A percentile compares a stretch with the other conserved stretches of the same genome.
Evolutionary conservation across 2,888 invertebrate species (phyloP).

Genomic region (Rapana venosa): DNA sequence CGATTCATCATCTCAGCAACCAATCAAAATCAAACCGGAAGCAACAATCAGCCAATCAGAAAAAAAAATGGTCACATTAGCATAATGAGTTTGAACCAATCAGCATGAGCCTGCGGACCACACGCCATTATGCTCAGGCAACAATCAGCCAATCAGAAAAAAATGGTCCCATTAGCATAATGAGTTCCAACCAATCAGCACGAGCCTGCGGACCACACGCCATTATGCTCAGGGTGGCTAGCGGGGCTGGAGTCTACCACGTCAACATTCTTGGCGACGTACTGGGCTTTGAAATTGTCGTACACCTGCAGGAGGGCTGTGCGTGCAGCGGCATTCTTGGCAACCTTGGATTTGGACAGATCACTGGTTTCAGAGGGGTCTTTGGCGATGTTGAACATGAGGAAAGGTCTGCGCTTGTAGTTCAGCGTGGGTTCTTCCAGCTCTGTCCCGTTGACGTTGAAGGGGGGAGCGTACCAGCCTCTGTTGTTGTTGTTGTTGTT

Average conservation of each 20-base stretch:
- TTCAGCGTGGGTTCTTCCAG: not conserved
- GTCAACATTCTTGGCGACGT: not conserved
- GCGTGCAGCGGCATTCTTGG: not conserved
- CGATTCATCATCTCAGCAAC: no score
- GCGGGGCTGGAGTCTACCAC: not conserved
- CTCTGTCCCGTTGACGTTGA: not conserved
- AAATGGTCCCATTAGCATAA: no score
- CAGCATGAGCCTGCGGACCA: not conserved
- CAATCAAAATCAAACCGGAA: no score
- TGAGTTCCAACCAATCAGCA: not conserved
- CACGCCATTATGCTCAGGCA: not conserved
- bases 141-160: no score
- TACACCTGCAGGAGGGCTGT: not conserved
- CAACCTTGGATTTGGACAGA: slow-evolving; percentile 1
- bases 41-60: no score
- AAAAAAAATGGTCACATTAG: no score
- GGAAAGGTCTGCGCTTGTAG: not conserved
- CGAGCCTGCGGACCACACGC: not conserved
- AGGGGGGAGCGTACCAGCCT: slow-evolving; percentile 3
- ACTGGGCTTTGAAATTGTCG: not conserved
- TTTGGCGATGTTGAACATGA: slow-evolving; percentile 9
- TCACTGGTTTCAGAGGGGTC: slow-evolving; percentile 9
- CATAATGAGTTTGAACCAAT: not conserved
- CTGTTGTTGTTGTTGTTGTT: no score
- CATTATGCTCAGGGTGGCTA: not conserved